Conservation (phyloP, 2,888 invertebrate species). For the Drosophila anomelani region DNA sequence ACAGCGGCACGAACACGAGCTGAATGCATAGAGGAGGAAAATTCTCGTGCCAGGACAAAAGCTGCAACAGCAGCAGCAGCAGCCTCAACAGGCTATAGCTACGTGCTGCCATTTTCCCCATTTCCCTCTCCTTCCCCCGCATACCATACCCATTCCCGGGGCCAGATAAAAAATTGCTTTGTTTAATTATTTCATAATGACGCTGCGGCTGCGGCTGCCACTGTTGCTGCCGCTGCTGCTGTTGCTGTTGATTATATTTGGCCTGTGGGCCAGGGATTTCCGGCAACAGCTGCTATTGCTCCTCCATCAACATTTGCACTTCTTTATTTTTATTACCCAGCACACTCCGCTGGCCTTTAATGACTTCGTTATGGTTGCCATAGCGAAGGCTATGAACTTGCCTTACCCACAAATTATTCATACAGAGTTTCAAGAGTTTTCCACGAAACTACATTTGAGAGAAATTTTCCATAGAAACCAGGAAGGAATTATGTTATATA, state of each 20-base stretch:
- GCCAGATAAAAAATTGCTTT: slow-evolving; percentile 72
- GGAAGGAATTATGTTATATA: background rate
- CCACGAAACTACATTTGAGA: slow-evolving; percentile 3
- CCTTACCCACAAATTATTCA: slow-evolving; percentile 32
- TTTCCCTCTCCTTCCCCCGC: background rate
- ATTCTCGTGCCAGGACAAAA: slow-evolving; percentile 33
- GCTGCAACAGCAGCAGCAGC: slow-evolving; percentile 43
- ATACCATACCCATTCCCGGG: slow-evolving; percentile 14
- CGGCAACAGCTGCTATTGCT: slow-evolving; percentile 60
- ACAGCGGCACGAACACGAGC: slow-evolving; percentile 55
- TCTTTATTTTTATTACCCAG: slow-evolving; percentile 54
- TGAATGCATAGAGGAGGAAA: slow-evolving; percentile 76
- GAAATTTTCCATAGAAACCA: background rate
- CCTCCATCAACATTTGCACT: slow-evolving; percentile 54
- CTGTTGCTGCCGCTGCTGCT: slow-evolving; percentile 17
- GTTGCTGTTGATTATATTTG: slow-evolving; percentile 71
- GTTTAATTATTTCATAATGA: slow-evolving; percentile 80
- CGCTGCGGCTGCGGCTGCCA: slow-evolving; percentile 65
- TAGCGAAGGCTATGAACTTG: slow-evolving; percentile 15
- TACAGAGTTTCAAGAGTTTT: slow-evolving; percentile 16
- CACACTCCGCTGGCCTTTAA: slow-evolving; percentile 45
- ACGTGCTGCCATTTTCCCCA: slow-evolving; percentile 37
- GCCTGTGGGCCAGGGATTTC: slow-evolving; percentile 75
- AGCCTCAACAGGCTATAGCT: slow-evolving; percentile 64
- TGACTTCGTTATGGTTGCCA: slow-evolving; percentile 41